Evolutionary conservation across 2,888 invertebrate species (phyloP).

Genomic region (Oligia strigilis): DNA sequence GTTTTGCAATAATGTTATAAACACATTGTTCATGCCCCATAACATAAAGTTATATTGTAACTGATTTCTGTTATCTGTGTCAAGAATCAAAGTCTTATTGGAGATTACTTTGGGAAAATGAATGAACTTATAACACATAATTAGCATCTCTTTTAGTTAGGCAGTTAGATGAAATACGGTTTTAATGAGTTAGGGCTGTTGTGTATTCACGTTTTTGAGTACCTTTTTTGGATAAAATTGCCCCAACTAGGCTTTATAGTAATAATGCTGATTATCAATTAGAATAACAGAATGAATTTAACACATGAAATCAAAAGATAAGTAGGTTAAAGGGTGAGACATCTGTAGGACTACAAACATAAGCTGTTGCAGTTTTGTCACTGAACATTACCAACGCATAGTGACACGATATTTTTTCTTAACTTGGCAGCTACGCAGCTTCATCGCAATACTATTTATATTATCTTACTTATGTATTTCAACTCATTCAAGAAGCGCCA

Average conservation of each 20-base stretch:
- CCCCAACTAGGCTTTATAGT: not conserved
- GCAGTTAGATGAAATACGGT: not conserved
- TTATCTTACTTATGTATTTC: slow-evolving; percentile 65
- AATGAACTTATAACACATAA: not conserved
- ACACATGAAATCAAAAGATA: slow-evolving; percentile 65
- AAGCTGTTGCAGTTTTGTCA: slow-evolving; percentile 43
- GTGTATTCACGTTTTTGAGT: slow-evolving; percentile 1
- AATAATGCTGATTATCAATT: not conserved
- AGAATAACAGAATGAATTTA: slow-evolving; percentile 40
- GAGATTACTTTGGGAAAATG: slow-evolving; percentile 2
- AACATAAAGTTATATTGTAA: slow-evolving; percentile 9
- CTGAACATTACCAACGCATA: slow-evolving; percentile 28
- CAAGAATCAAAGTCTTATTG: slow-evolving; percentile 6
- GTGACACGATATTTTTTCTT: slow-evolving; percentile 26
- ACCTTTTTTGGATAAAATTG: not conserved
- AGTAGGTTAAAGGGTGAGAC: slow-evolving; percentile 73
- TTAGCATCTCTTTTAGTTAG: not conserved
- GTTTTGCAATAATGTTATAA: slow-evolving; percentile 36
- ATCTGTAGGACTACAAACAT: slow-evolving; percentile 54
- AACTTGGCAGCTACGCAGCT: slow-evolving; percentile 67
- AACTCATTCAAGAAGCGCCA: slow-evolving; percentile 74
- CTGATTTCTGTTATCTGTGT: slow-evolving; percentile 32
- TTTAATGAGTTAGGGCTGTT: not conserved
- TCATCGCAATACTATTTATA: slow-evolving; percentile 68
- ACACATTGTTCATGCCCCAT: slow-evolving; percentile 35